phyloP scores from a whole-genome alignment of 1,140 invertebrate species.

The Drosophila mauritiana region DNA sequence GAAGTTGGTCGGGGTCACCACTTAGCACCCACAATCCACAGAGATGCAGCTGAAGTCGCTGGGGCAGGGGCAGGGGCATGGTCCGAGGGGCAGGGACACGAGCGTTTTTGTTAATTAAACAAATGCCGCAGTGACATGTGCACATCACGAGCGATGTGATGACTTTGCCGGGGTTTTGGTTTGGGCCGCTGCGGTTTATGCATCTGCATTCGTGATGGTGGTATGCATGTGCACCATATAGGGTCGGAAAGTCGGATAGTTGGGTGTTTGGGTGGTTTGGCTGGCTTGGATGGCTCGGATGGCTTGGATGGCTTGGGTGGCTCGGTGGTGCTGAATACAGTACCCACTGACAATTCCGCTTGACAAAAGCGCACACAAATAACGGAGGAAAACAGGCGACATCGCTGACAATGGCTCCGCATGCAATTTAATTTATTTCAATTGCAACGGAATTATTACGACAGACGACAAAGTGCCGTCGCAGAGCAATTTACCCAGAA shows the following conservation, averaged over 20 bases:
- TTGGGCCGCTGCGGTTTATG: constrained; percentile 49
- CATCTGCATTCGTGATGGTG: constrained; percentile 47
- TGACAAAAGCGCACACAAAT: constrained; percentile 64
- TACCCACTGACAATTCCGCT: constrained; percentile 43
- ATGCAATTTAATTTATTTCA: constrained; percentile 83
- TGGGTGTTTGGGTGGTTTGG: constrained; percentile 1
- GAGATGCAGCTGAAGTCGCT: constrained; percentile 19
- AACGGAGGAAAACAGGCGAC: constrained; percentile 54
- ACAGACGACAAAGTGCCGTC: constrained; percentile 70
- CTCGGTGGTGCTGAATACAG: constrained; percentile 1
- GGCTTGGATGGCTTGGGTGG: constrained; percentile 5
- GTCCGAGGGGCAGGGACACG: constrained; percentile 7
- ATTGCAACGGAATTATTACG: constrained; percentile 79
- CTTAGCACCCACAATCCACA: constrained; percentile 75
- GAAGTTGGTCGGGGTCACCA: constrained; percentile 46
- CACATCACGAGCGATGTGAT: constrained; percentile 76
- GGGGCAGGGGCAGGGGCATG: constrained; percentile 7
- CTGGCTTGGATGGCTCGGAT: background rate
- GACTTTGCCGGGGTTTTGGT: constrained; percentile 54
- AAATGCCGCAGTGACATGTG: constrained; percentile 82
- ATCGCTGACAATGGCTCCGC: constrained; percentile 64
- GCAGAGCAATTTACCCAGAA: constrained; percentile 63
- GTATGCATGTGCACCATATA: constrained; percentile 1
- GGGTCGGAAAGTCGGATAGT: background rate
- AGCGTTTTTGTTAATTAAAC: constrained; percentile 81